phyloP scores from a whole-genome alignment of 1,140 invertebrate genomes.

The Grapholita molesta region DNA sequence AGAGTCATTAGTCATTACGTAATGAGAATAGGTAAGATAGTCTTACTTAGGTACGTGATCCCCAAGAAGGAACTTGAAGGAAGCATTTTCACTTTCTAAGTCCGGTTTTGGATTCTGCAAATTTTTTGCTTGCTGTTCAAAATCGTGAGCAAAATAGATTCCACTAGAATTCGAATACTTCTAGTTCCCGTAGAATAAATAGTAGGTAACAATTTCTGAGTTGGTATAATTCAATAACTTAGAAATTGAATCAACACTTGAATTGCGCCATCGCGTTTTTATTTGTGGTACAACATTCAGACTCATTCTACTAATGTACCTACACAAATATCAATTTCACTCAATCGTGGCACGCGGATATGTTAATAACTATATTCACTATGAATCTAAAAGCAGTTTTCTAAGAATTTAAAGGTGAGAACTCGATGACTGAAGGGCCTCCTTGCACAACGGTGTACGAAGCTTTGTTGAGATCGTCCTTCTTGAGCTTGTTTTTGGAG shows the following conservation, averaged over 20 bases:
- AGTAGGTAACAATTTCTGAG: too few species aligned
- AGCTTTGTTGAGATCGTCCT: slow-evolving; percentile 56
- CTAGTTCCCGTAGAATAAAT: too few species aligned
- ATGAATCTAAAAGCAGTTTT: background rate
- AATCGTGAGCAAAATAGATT: too few species aligned
- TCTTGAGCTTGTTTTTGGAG: slow-evolving; percentile 51
- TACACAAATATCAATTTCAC: background rate
- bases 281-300: too few species aligned
- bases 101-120: too few species aligned
- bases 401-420: slow-evolving; percentile 30
- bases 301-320: background rate
- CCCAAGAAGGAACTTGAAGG: background rate
- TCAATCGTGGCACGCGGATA: background rate
- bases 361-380: background rate
- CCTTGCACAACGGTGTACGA: slow-evolving; percentile 56
- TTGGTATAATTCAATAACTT: too few species aligned
- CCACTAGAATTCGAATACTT: too few species aligned
- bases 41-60: background rate
- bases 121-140: too few species aligned
- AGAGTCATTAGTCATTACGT: too few species aligned
- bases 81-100: too few species aligned
- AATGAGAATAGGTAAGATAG: background rate
- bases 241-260: too few species aligned
- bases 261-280: too few species aligned
- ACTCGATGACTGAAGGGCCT: slow-evolving; percentile 51